Evolutionary conservation across 2,888 invertebrate genomes (phyloP).

Genomic region (Zelleria hepariella): DNA sequence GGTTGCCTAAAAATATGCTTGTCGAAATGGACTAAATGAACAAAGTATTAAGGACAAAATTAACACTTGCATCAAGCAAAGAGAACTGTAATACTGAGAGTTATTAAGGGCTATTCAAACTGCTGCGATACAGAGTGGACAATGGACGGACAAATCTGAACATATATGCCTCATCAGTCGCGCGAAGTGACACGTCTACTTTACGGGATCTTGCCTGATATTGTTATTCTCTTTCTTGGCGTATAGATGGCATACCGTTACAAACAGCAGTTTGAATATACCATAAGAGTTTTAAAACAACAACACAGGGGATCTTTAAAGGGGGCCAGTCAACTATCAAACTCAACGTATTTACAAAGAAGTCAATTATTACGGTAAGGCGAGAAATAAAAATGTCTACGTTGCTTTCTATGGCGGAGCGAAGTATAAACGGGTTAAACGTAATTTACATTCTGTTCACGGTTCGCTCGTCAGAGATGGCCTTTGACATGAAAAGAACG

Average conservation of each 20-base stretch:
- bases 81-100: background rate
- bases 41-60: background rate
- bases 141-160: too few relatives aligned
- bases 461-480: background rate
- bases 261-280: background rate
- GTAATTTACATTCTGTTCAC: background rate
- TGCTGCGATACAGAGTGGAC: background rate
- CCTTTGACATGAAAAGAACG: too few relatives aligned
- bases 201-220: too few relatives aligned
- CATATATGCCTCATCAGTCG: too few relatives aligned
- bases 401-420: background rate
- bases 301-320: constrained; percentile 4
- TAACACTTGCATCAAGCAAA: background rate
- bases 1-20: background rate
- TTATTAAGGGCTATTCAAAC: background rate
- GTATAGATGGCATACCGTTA: too few relatives aligned
- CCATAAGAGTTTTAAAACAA: background rate
- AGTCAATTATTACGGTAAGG: background rate
- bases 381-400: background rate
- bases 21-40: background rate
- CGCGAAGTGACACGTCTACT: too few relatives aligned
- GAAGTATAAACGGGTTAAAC: background rate
- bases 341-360: constrained; percentile 43
- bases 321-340: constrained; percentile 23
- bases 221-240: too few relatives aligned